Conservation (phyloP, 2,113 vertebrate species). For the Argyrosomus japonicus region DNA sequence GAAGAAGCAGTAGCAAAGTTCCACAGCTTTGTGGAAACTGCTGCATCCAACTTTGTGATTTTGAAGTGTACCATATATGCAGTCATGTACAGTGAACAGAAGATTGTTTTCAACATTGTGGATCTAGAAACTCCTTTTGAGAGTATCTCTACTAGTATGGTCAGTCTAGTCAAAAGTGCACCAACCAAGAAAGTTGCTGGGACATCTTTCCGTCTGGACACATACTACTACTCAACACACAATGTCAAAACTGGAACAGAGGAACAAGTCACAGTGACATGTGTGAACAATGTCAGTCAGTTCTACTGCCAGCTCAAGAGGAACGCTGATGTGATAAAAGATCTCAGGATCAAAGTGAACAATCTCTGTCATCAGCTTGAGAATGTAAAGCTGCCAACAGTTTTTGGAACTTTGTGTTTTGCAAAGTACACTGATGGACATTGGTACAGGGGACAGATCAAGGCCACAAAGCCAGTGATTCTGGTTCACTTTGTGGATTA, state of each 20-base stretch:
- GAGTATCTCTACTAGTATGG: constrained; percentile 87
- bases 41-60: constrained; percentile 70
- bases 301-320: constrained; percentile 93
- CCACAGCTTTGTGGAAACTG: constrained; percentile 84
- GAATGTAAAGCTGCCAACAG: constrained; percentile 63
- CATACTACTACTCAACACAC: constrained; percentile 92
- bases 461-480: constrained; percentile 74
- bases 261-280: constrained; percentile 87
- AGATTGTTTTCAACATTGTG: constrained; percentile 88
- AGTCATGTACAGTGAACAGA: constrained; percentile 84
- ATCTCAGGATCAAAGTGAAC: constrained; percentile 81
- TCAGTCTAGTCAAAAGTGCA: constrained; percentile 75
- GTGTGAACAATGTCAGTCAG: constrained; percentile 82
- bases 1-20: constrained; percentile 83
- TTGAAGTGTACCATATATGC: constrained; percentile 94
- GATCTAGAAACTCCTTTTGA: constrained; percentile 94
- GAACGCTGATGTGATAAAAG: constrained; percentile 81
- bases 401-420: constrained; percentile 87
- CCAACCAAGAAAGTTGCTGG: constrained; percentile 74
- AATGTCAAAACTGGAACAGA: constrained; percentile 91
- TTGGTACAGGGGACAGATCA: constrained; percentile 92
- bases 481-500: constrained; percentile 95
- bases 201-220: constrained; percentile 84
- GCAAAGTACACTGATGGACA: constrained; percentile 89
- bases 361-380: constrained; percentile 77